Evolutionary conservation across 2,113 vertebrate genomes (phyloP).

Genomic region (Tringa solitaria): DNA sequence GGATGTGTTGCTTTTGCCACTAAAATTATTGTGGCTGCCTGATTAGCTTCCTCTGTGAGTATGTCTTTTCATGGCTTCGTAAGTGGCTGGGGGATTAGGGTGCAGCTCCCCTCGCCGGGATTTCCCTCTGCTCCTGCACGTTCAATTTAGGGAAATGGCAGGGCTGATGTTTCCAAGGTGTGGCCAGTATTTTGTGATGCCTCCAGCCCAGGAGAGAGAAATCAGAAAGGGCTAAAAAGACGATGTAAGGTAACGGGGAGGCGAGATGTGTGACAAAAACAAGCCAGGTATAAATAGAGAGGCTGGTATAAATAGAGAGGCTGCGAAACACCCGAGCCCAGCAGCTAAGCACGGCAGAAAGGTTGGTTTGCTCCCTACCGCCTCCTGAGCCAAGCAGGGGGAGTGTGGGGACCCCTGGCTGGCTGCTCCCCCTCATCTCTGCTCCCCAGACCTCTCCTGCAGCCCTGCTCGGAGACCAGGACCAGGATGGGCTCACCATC

Average conservation of each 20-base stretch:
- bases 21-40: background rate
- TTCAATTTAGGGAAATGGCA: background rate
- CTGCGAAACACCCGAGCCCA: background rate
- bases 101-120: background rate
- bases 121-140: background rate
- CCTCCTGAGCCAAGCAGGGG: accelerated
- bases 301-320: background rate
- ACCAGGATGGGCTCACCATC: background rate
- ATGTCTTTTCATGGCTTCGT: background rate
- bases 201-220: background rate
- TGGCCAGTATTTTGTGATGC: background rate
- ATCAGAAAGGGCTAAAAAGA: background rate
- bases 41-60: background rate
- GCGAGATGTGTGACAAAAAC: background rate
- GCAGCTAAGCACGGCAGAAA: background rate
- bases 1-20: background rate
- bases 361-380: background rate
- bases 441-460: background rate
- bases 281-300: background rate
- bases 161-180: background rate
- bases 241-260: background rate
- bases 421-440: background rate
- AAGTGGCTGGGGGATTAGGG: background rate
- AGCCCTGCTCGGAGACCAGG: background rate
- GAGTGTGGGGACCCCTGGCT: background rate